A percentile compares a stretch with the other conserved stretches of the same genome.
phyloP scores from a whole-genome alignment of 2,888 invertebrate species.

The Cremastinae sp. region DNA sequence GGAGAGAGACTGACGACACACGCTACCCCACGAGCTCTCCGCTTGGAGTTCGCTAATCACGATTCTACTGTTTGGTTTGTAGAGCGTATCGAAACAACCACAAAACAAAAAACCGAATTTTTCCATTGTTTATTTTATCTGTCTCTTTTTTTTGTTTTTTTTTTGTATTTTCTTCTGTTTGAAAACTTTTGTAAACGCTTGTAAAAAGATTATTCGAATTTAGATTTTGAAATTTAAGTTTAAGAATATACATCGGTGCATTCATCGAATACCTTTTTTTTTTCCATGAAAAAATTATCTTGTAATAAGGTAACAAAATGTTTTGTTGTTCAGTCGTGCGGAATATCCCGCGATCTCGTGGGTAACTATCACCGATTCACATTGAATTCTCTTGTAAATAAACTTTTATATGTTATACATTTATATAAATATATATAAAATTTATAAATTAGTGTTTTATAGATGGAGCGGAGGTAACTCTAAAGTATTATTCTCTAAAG shows the following conservation, averaged over 20 bases:
- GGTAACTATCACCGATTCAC: constrained; percentile 58
- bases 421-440: constrained; percentile 34
- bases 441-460: constrained; percentile 60
- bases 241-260: no score
- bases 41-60: constrained; percentile 66
- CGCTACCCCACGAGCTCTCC: constrained; percentile 43
- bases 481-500: no score
- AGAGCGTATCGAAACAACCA: constrained; percentile 74
- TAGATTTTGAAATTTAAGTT: no score
- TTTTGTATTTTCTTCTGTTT: background rate
- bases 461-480: constrained; percentile 62
- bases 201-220: constrained; percentile 34
- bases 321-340: constrained; percentile 46
- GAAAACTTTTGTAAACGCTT: constrained; percentile 29
- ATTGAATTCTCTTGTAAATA: constrained; percentile 67
- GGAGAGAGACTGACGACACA: constrained; percentile 9
- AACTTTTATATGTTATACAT: constrained; percentile 11
- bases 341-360: constrained; percentile 22
- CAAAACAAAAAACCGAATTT: constrained; percentile 61
- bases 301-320: constrained; percentile 16
- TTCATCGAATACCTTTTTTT: background rate
- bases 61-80: constrained; percentile 76
- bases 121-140: constrained; percentile 63
- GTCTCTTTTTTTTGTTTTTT: constrained; percentile 40
- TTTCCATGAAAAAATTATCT: constrained; percentile 32